phyloP scores from a whole-genome alignment of 2,797 vertebrate genomes.

The Mus caroli region DNA sequence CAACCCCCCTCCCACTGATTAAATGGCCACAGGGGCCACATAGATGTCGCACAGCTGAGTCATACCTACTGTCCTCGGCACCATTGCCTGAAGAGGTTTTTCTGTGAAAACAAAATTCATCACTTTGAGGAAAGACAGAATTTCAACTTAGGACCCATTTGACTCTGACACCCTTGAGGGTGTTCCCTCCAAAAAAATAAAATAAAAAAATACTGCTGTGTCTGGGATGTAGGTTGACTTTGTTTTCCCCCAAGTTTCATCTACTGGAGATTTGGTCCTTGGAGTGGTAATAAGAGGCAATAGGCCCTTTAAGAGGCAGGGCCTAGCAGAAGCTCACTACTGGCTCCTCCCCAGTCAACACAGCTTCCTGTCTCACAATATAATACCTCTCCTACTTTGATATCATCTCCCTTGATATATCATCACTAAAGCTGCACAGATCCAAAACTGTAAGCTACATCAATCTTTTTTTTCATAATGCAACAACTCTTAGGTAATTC shows the following conservation, averaged over 20 bases:
- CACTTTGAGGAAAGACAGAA: constrained; percentile 57
- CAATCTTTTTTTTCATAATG: neutral
- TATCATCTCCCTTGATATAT: rapidly evolving
- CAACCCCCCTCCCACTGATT: constrained; percentile 43
- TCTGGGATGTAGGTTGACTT: neutral
- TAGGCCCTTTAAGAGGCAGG: neutral
- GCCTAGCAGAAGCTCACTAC: neutral
- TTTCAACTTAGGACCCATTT: neutral
- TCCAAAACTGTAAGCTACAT: neutral
- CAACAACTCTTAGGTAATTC: neutral
- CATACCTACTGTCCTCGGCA: constrained; percentile 66
- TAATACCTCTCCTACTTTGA: no score
- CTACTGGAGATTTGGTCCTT: neutral
- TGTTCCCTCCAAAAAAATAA: neutral
- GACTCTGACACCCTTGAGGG: neutral
- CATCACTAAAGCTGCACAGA: neutral
- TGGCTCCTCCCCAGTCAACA: neutral
- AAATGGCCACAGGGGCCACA: neutral
- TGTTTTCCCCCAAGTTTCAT: no score
- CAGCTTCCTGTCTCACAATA: neutral
- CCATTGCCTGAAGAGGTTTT: constrained; percentile 50
- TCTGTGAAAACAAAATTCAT: constrained; percentile 71
- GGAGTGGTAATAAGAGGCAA: neutral
- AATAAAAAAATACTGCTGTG: no score
- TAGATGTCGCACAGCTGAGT: rapidly evolving